Conservation (phyloP, 2,797 vertebrate species). For the Dromococcyx pavoninus region DNA sequence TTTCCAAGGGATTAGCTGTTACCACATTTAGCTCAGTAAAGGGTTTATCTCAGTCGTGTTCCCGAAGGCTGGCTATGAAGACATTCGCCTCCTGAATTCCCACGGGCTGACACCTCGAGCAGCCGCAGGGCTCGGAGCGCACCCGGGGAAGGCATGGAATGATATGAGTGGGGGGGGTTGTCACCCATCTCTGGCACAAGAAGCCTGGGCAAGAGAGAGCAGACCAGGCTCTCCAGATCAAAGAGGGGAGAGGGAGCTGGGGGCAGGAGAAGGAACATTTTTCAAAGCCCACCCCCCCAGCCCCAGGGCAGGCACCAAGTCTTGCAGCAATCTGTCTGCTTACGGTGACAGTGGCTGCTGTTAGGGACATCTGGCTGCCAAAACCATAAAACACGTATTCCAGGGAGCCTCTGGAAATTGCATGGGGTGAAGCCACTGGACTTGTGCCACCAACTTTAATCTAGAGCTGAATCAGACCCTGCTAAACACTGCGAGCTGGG, state of each 20-base stretch:
- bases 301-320: neutral
- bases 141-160: neutral
- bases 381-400: neutral
- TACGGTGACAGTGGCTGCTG: neutral
- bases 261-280: neutral
- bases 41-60: constrained; percentile 64
- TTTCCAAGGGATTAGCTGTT: constrained; percentile 70
- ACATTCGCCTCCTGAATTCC: neutral
- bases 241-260: neutral
- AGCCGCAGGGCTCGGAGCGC: neutral
- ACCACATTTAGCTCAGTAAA: constrained; percentile 73
- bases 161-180: neutral
- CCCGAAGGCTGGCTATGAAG: neutral
- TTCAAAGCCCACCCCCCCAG: neutral
- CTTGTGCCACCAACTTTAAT: neutral
- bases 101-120: neutral
- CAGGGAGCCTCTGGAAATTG: neutral
- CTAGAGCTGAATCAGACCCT: neutral
- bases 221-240: neutral
- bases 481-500: neutral
- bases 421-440: neutral
- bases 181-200: neutral
- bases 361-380: neutral
- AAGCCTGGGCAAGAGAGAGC: neutral
- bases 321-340: neutral